These are phyloP conservation scores for Propithecus coquereli DNA, from an alignment of 2,113 vertebrate genomes.

Conservation along the genomic window DNA sequence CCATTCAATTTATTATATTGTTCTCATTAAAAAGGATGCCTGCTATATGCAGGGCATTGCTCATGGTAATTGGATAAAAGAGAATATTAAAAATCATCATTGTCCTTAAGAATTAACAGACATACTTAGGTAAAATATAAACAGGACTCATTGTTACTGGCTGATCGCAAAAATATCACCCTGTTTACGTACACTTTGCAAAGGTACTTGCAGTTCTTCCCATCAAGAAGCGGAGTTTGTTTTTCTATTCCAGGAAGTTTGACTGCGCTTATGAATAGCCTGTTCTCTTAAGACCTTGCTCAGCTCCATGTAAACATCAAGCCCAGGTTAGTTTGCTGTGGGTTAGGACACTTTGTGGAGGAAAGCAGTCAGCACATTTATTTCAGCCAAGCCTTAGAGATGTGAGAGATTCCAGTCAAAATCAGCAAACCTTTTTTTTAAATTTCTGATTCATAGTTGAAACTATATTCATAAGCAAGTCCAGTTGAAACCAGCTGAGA, in stretches of 20 bases:
- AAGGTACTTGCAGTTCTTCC: rapidly evolving
- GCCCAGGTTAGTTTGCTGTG: neutral
- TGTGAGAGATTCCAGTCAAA: neutral
- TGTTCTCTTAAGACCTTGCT: neutral
- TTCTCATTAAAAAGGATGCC: neutral
- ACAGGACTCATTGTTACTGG: neutral
- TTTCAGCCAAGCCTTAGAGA: neutral
- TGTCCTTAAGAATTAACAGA: neutral
- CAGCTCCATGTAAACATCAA: neutral
- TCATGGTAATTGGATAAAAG: neutral
- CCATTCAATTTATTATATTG: neutral
- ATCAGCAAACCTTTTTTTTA: neutral
- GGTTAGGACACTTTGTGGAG: neutral
- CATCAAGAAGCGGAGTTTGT: neutral
- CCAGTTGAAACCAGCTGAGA: neutral
- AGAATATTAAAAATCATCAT: neutral
- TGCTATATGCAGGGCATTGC: neutral
- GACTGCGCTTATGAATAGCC: neutral
- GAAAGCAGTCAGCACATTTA: neutral
- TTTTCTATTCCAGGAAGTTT: neutral
- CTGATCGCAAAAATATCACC: neutral
- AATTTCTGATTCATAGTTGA: neutral
- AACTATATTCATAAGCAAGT: neutral
- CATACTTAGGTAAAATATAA: neutral
- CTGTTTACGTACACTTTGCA: too few relatives aligned